Conservation (phyloP, 1,140 invertebrate species). For the Habropoda laboriosa region DNA sequence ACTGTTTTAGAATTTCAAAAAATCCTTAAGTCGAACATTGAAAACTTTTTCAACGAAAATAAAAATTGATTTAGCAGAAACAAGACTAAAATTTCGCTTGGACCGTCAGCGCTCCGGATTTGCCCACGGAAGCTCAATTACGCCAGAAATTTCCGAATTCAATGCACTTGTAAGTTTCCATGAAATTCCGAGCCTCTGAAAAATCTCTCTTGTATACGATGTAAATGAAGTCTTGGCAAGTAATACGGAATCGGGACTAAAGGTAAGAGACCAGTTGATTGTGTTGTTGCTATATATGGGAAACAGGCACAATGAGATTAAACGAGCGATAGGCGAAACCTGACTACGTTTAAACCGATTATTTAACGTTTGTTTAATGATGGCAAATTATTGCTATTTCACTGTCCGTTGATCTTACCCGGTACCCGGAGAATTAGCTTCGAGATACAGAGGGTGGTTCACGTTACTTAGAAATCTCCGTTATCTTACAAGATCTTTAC, state of each 20-base stretch:
- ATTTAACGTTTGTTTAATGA: neutral
- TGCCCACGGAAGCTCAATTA: too few species aligned
- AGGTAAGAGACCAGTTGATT: neutral
- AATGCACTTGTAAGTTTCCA: too few species aligned
- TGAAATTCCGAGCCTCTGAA: too few species aligned
- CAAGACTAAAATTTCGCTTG: too few species aligned
- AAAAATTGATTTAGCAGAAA: too few species aligned
- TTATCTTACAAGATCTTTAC: neutral
- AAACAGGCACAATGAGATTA: neutral
- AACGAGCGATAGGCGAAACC: neutral
- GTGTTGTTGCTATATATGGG: neutral
- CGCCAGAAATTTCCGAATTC: too few species aligned
- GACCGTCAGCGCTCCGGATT: too few species aligned
- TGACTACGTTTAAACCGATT: neutral
- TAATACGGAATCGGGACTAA: neutral
- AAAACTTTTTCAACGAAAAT: too few species aligned
- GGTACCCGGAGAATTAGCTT: too few species aligned
- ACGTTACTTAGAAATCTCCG: neutral
- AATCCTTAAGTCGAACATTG: too few species aligned
- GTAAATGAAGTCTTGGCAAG: neutral
- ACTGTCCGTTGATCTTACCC: neutral
- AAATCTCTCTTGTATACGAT: neutral
- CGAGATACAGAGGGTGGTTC: neutral
- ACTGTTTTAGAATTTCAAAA: too few species aligned
- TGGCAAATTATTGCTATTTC: neutral